Conservation (phyloP, 2,888 invertebrate genomes). For the Ditylenchus weischeri region DNA sequence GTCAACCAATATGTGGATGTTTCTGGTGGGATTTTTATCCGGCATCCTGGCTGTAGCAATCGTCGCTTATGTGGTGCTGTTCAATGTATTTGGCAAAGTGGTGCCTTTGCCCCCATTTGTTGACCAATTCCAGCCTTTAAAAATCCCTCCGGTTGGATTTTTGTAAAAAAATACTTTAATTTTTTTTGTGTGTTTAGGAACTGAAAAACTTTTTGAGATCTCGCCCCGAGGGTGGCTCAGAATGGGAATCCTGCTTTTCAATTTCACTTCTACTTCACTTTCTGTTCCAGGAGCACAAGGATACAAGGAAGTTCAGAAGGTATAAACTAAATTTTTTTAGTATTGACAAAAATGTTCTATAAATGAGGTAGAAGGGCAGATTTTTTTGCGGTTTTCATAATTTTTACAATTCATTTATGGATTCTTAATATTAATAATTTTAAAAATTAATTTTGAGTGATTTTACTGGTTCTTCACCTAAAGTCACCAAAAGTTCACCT, state of each 20-base stretch:
- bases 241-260: slow-evolving; percentile 46
- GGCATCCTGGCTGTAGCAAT: slow-evolving; percentile 35
- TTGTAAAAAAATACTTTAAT: slow-evolving; percentile 7
- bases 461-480: too few species aligned
- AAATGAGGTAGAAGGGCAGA: neutral
- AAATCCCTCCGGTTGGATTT: slow-evolving; percentile 42
- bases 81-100: slow-evolving; percentile 40
- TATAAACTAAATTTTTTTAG: too few species aligned
- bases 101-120: slow-evolving; percentile 35
- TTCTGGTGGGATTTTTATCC: slow-evolving; percentile 39
- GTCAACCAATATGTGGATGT: slow-evolving; percentile 18
- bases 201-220: slow-evolving; percentile 47
- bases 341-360: too few species aligned
- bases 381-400: too few species aligned
- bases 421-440: too few species aligned
- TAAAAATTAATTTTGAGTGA: too few species aligned
- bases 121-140: slow-evolving; percentile 47
- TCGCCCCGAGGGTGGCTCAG: slow-evolving; percentile 51
- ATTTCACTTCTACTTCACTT: slow-evolving; percentile 50
- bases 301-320: slow-evolving; percentile 51
- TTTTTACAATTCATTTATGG: too few species aligned
- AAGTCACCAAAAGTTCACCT: too few species aligned
- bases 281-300: slow-evolving; percentile 56
- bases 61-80: slow-evolving; percentile 37
- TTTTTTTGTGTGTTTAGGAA: slow-evolving; percentile 36